A percentile compares a stretch with the other conserved stretches of the same genome.
These are phyloP conservation scores for Penaeus indicus DNA, from an alignment of 1,140 invertebrate genomes.

Conservation along the genomic window DNA sequence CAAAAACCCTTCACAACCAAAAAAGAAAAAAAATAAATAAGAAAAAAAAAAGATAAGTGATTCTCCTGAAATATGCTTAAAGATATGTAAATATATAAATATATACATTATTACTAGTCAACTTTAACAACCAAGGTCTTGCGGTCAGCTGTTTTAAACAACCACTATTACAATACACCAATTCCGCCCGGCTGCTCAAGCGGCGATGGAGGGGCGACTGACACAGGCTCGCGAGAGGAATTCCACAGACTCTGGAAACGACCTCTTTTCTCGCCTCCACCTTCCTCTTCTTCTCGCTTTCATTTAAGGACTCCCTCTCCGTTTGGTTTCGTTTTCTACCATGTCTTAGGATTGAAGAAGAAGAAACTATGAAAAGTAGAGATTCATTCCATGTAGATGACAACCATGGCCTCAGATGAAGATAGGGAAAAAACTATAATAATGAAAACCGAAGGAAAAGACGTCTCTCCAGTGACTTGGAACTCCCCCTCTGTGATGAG, in stretches of 20 bases:
- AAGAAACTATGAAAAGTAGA: too few relatives aligned
- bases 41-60: conserved; percentile 52
- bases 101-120: conserved; percentile 58
- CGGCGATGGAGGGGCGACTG: too few relatives aligned
- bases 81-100: conserved; percentile 61
- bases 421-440: too few relatives aligned
- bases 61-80: conserved; percentile 55
- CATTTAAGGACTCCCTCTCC: not conserved
- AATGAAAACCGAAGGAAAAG: not conserved
- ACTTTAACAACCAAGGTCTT: conserved; percentile 47
- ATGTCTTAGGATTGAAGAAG: too few relatives aligned
- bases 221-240: too few relatives aligned
- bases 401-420: too few relatives aligned
- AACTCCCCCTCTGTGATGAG: conserved; percentile 22
- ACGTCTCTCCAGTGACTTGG: conserved; percentile 24
- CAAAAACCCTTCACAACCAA: conserved; percentile 8
- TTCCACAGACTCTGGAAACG: too few relatives aligned
- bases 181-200: too few relatives aligned
- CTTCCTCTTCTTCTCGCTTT: not conserved
- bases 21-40: conserved; percentile 19
- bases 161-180: too few relatives aligned
- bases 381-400: too few relatives aligned
- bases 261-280: not conserved
- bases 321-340: not conserved
- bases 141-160: conserved; percentile 37